Percentiles rank a stretch among this genome's conserved stretches.
phyloP scores from a whole-genome alignment of 2,113 vertebrate species.

The Gopherus flavomarginatus region DNA sequence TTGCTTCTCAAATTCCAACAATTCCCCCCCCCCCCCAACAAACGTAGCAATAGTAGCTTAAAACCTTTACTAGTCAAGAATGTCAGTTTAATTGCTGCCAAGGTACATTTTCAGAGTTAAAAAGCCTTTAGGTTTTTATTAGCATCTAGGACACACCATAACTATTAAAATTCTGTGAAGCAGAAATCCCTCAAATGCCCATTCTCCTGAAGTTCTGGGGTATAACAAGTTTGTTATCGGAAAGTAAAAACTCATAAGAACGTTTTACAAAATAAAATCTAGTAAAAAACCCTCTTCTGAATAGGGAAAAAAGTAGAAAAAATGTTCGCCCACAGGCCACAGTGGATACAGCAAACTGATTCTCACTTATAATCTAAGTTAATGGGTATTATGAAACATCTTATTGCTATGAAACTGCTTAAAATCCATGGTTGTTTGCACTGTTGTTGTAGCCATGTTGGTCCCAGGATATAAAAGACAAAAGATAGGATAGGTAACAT shows the following conservation, averaged over 20 bases:
- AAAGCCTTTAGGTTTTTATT: neutral
- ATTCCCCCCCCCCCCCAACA: neutral
- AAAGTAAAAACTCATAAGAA: conserved; percentile 21
- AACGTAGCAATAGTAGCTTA: neutral
- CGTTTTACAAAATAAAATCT: neutral
- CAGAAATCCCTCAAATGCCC: neutral
- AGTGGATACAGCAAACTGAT: conserved; percentile 40
- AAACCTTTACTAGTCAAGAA: neutral
- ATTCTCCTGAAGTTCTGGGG: neutral
- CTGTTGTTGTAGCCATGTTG: too few species aligned
- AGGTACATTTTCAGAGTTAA: neutral
- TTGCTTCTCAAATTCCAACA: neutral
- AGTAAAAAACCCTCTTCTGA: neutral
- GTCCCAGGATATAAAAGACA: too few species aligned
- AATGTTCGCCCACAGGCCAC: conserved; percentile 18
- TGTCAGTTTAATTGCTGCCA: neutral
- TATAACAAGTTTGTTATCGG: neutral
- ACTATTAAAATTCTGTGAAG: neutral
- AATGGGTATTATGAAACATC: conserved; percentile 49
- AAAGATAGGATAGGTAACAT: too few species aligned
- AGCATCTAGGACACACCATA: neutral
- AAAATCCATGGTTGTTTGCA: conserved; percentile 46
- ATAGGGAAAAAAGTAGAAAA: conserved; percentile 15
- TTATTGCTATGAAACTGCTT: conserved; percentile 62
- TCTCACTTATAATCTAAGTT: conserved; percentile 34